phyloP scores from a whole-genome alignment of 1,140 invertebrate species.

The Muscidifurax raptorellus region DNA sequence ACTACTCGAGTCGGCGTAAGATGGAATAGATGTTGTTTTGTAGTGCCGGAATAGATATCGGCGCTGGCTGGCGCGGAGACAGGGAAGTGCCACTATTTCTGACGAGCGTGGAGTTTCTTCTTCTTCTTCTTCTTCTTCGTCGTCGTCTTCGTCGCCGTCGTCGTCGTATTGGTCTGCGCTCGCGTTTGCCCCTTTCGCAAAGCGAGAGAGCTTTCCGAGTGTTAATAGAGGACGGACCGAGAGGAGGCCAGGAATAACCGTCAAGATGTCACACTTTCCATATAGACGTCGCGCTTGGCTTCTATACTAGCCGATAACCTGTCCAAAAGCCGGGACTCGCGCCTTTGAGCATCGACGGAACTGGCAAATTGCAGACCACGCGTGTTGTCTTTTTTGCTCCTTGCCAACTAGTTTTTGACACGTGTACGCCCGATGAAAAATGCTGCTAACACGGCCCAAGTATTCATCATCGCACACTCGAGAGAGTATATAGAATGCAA shows the following conservation, averaged over 20 bases:
- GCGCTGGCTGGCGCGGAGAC: conserved; percentile 69
- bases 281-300: conserved; percentile 67
- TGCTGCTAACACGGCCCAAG: not conserved
- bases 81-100: conserved; percentile 76
- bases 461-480: not conserved
- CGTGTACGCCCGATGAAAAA: not conserved
- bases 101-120: conserved; percentile 63
- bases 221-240: conserved; percentile 69
- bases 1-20: conserved; percentile 37
- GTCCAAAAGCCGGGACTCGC: not conserved
- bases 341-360: not conserved
- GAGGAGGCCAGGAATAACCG: conserved; percentile 72
- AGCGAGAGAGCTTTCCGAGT: conserved; percentile 46
- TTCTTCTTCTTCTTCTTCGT: conserved; percentile 33
- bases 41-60: conserved; percentile 76
- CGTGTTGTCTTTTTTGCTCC: not conserved
- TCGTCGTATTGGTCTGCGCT: conserved; percentile 52
- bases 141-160: conserved; percentile 30
- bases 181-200: conserved; percentile 54
- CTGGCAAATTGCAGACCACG: conserved; percentile 10
- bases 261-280: conserved; percentile 75
- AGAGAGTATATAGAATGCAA: not conserved
- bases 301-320: conserved; percentile 61
- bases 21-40: conserved; percentile 71
- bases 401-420: not conserved